Evolutionary conservation across 2,113 vertebrate genomes (phyloP).

Genomic region (Alouatta palliata): DNA sequence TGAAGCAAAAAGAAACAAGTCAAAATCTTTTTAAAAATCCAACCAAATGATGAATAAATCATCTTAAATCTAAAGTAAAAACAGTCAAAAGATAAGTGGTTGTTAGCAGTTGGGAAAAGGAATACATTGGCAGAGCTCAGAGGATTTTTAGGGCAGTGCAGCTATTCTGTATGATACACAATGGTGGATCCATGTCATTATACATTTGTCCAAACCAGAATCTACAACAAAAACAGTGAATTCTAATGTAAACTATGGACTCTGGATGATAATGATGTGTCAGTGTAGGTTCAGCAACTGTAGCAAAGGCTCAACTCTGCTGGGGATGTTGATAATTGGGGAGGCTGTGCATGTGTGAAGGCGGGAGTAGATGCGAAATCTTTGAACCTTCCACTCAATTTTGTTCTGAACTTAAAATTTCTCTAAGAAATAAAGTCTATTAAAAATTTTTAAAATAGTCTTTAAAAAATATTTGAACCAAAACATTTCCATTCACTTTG

Average conservation of each 20-base stretch:
- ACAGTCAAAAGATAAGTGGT: not conserved
- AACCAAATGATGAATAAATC: not conserved
- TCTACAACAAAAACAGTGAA: not conserved
- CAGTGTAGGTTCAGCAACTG: not conserved
- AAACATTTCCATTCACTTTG: not conserved
- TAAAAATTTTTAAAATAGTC: not conserved
- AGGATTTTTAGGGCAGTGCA: not conserved
- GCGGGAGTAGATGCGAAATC: not conserved
- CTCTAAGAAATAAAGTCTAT: not conserved
- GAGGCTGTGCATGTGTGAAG: too few species aligned
- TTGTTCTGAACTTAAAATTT: not conserved
- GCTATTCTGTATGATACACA: not conserved
- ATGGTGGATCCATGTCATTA: not conserved
- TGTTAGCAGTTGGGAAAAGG: not conserved
- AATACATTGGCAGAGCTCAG: not conserved
- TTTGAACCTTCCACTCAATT: not conserved
- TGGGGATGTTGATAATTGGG: not conserved
- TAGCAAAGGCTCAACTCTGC: not conserved
- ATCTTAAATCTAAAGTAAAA: constrained; percentile 29
- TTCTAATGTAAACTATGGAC: not conserved
- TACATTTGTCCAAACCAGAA: not conserved
- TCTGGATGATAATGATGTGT: not conserved
- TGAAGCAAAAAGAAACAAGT: not conserved
- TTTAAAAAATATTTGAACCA: not conserved
- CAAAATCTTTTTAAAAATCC: constrained; percentile 5